phyloP scores from a whole-genome alignment of 2,797 vertebrate genomes.

The Enteromius anoplus region DNA sequence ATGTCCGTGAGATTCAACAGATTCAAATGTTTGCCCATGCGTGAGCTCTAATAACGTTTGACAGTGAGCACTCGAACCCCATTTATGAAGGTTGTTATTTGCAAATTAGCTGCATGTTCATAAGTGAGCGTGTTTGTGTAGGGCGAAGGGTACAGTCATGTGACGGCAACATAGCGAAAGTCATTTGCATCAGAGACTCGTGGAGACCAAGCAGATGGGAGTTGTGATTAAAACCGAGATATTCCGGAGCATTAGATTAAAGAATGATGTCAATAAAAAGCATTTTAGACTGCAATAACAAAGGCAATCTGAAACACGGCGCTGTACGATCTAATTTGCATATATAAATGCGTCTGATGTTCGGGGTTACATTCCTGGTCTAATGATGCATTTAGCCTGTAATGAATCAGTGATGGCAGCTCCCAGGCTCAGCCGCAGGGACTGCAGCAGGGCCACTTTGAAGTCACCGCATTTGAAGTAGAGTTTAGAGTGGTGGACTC shows the following conservation, averaged over 20 bases:
- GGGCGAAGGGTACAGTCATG: constrained; percentile 39
- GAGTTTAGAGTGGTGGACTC: constrained; percentile 44
- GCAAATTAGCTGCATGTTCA: constrained; percentile 48
- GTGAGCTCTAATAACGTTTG: constrained; percentile 31
- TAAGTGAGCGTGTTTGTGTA: constrained; percentile 31
- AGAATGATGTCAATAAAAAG: constrained; percentile 67
- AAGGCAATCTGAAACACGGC: constrained; percentile 64
- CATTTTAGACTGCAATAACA: constrained; percentile 62
- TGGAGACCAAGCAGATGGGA: constrained; percentile 64
- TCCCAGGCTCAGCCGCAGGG: constrained; percentile 62
- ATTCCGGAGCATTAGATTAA: constrained; percentile 65
- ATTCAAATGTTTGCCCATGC: constrained; percentile 24
- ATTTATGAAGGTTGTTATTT: constrained; percentile 48
- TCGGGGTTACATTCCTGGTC: constrained; percentile 78
- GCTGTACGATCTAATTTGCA: constrained; percentile 70
- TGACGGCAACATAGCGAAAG: constrained; percentile 57
- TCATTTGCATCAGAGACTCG: constrained; percentile 50
- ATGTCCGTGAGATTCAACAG: constrained; percentile 14
- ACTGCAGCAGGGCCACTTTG: constrained; percentile 59
- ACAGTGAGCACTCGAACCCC: constrained; percentile 35
- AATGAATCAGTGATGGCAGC: constrained; percentile 80
- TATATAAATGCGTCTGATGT: constrained; percentile 78
- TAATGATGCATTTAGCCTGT: constrained; percentile 81
- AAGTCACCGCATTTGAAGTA: constrained; percentile 61
- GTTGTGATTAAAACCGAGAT: constrained; percentile 66